A percentile compares a stretch with the other conserved stretches of the same genome.
These are phyloP conservation scores for Asarcornis scutulata DNA, from an alignment of 2,113 vertebrate genomes.

Conservation along the genomic window DNA sequence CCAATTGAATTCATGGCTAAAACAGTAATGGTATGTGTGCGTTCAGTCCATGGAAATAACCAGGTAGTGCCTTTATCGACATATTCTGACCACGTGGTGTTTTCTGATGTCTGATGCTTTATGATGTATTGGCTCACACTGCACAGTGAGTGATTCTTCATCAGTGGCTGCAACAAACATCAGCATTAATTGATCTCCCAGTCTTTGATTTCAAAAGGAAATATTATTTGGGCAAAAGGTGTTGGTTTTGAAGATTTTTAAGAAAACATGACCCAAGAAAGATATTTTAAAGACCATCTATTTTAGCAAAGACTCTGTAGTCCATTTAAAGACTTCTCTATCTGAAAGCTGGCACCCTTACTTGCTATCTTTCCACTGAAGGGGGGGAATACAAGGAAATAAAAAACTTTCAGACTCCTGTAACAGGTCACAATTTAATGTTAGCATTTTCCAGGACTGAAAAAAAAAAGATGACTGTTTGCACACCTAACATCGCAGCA, in stretches of 20 bases:
- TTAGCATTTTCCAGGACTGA: neutral
- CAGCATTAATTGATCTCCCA: neutral
- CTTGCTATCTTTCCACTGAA: neutral
- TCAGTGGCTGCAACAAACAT: conserved; percentile 77
- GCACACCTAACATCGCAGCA: neutral
- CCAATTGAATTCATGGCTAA: conserved; percentile 87
- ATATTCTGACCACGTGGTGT: conserved; percentile 61
- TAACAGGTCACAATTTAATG: neutral
- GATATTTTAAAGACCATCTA: neutral
- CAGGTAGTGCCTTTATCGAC: conserved; percentile 74
- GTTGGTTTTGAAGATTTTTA: neutral
- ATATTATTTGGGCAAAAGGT: neutral
- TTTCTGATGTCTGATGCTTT: conserved; percentile 67
- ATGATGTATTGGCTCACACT: conserved; percentile 84
- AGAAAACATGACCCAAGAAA: neutral
- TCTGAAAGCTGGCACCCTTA: neutral
- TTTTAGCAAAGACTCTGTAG: neutral
- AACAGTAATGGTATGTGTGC: conserved; percentile 81
- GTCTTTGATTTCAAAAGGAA: neutral
- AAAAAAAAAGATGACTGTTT: neutral
- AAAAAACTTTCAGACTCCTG: neutral
- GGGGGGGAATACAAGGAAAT: neutral
- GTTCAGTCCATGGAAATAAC: conserved; percentile 83
- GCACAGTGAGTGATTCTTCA: conserved; percentile 72
- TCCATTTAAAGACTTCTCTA: neutral